These are phyloP conservation scores for Loxodonta africana DNA, from an alignment of 2,113 vertebrate species.

Conservation along the genomic window DNA sequence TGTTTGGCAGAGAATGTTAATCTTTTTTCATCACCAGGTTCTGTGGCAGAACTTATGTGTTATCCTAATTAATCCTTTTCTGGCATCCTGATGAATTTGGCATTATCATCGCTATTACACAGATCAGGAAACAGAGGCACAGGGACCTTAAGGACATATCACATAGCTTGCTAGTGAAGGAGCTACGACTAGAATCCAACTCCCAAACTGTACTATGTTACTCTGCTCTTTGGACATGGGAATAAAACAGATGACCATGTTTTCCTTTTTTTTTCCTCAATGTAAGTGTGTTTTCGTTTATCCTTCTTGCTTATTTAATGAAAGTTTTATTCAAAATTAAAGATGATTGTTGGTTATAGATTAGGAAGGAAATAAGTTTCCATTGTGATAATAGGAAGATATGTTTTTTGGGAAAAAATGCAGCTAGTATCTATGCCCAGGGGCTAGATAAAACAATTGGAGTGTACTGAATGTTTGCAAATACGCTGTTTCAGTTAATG, in stretches of 20 bases:
- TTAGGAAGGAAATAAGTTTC: conserved; percentile 5
- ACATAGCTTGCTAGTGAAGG: neutral
- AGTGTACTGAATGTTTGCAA: conserved; percentile 26
- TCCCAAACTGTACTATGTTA: neutral
- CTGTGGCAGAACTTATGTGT: neutral
- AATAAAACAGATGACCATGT: neutral
- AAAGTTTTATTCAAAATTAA: conserved; percentile 26
- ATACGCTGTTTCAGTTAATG: conserved; percentile 8
- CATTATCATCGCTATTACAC: neutral
- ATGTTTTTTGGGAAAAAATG: neutral
- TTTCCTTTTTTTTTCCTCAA: neutral
- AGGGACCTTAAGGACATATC: neutral
- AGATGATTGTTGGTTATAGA: neutral
- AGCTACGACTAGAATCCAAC: neutral
- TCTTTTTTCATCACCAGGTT: neutral
- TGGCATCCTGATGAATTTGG: neutral
- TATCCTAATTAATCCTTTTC: neutral
- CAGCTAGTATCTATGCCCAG: neutral
- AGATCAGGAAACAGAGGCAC: neutral
- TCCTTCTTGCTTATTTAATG: neutral
- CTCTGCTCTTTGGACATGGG: neutral
- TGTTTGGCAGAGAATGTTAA: neutral
- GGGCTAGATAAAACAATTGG: neutral
- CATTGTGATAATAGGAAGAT: conserved; percentile 18
- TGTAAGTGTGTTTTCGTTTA: neutral